These are phyloP conservation scores for Odontomachus brunneus DNA, from an alignment of 1,140 invertebrate species.

Conservation along the genomic window DNA sequence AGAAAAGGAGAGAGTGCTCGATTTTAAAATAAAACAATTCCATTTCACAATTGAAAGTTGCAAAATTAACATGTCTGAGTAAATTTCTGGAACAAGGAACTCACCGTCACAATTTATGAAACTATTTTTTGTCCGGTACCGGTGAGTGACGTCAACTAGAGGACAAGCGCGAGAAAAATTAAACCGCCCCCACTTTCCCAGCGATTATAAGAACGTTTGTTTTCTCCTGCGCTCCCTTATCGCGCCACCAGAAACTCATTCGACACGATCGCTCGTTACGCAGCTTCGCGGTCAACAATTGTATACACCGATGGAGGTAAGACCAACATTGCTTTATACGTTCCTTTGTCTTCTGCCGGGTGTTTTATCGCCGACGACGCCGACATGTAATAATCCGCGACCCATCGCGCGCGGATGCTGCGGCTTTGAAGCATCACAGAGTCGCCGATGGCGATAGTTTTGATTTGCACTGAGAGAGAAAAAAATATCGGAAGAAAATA, in stretches of 20 bases:
- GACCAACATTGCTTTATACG: constrained; percentile 19
- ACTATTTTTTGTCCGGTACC: background rate
- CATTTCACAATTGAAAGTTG: background rate
- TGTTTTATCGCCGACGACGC: constrained; percentile 30
- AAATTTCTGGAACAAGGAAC: background rate
- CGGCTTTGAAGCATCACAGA: background rate
- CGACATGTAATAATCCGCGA: constrained; percentile 45
- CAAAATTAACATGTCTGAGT: background rate
- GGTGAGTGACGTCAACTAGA: background rate
- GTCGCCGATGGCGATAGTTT: background rate
- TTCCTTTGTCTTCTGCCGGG: constrained; percentile 16
- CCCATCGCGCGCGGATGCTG: background rate
- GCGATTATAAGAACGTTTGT: background rate
- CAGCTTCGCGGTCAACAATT: constrained; percentile 31
- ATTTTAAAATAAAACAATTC: background rate
- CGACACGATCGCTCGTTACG: constrained; percentile 15
- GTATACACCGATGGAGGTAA: constrained; percentile 6
- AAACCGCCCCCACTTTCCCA: background rate
- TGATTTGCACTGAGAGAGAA: too few relatives aligned
- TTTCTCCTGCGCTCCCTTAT: background rate
- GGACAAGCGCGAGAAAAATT: background rate
- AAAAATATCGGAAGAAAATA: too few relatives aligned
- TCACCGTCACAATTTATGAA: background rate
- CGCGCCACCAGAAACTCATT: background rate
- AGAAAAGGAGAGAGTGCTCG: too few relatives aligned